Evolutionary conservation across 2,797 vertebrate species (phyloP).

Genomic region (Oreochromis mossambicus): DNA sequence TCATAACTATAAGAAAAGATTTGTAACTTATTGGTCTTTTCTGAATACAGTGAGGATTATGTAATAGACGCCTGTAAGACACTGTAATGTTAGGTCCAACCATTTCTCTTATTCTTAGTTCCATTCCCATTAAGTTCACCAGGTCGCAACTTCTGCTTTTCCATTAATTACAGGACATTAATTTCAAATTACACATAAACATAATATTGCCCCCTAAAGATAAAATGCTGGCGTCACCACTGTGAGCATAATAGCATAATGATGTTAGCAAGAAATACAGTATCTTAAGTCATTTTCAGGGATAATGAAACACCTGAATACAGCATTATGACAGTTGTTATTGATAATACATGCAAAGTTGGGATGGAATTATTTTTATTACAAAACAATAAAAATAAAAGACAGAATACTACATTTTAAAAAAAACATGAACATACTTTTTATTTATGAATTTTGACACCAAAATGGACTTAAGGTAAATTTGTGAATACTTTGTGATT

Average conservation of each 20-base stretch:
- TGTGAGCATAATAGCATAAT: neutral
- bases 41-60: neutral
- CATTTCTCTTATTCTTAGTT: neutral
- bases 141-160: neutral
- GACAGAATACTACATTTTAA: neutral
- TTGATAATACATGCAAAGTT: neutral
- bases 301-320: neutral
- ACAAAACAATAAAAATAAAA: neutral
- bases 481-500: neutral
- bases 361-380: neutral
- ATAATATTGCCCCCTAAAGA: fast-evolving
- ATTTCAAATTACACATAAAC: neutral
- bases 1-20: neutral
- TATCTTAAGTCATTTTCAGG: neutral
- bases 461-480: neutral
- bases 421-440: neutral
- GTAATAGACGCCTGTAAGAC: neutral
- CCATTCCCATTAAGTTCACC: neutral
- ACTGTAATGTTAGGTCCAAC: neutral
- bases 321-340: neutral
- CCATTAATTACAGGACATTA: neutral
- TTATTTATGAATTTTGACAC: neutral
- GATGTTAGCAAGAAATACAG: neutral
- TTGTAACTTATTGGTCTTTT: fast-evolving
- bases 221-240: neutral